Evolutionary conservation across 2,888 invertebrate genomes (phyloP).

Genomic region (Chaetogeoica ovagalla): DNA sequence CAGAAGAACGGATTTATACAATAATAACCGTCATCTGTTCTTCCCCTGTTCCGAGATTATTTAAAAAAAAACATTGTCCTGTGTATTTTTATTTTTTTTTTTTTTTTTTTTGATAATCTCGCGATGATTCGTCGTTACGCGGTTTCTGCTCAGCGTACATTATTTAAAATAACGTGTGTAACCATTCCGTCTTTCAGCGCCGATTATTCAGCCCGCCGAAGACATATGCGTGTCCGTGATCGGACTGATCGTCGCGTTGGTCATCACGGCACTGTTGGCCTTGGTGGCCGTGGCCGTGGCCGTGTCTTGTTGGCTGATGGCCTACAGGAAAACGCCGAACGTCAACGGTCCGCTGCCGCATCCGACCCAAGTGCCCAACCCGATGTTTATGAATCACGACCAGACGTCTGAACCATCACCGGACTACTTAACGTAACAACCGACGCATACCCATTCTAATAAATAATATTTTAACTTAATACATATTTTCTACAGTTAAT

Average conservation of each 20-base stretch:
- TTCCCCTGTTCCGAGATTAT: no score
- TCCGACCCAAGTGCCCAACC: constrained; percentile 94
- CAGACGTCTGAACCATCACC: constrained; percentile 80
- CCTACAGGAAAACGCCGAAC: constrained; percentile 80
- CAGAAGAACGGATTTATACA: no score
- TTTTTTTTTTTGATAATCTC: no score
- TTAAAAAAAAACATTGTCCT: no score
- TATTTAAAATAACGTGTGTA: no score
- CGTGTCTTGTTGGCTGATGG: constrained; percentile 94
- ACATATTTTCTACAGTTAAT: no score
- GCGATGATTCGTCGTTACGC: no score
- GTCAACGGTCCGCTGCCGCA: constrained; percentile 88
- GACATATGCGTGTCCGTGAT: constrained; percentile 93
- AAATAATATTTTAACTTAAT: neutral
- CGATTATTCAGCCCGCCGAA: constrained; percentile 64
- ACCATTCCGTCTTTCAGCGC: constrained; percentile 54
- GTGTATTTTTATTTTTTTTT: no score
- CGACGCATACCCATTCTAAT: no score
- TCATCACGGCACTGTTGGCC: constrained; percentile 87
- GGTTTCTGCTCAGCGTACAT: no score
- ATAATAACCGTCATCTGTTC: no score
- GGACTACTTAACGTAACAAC: constrained; percentile 67
- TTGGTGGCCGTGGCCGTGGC: constrained; percentile 92
- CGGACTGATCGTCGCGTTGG: constrained; percentile 87
- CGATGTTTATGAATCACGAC: constrained; percentile 82